phyloP scores from a whole-genome alignment of 2,797 vertebrate species.

The Hypotaenidia okinawae region DNA sequence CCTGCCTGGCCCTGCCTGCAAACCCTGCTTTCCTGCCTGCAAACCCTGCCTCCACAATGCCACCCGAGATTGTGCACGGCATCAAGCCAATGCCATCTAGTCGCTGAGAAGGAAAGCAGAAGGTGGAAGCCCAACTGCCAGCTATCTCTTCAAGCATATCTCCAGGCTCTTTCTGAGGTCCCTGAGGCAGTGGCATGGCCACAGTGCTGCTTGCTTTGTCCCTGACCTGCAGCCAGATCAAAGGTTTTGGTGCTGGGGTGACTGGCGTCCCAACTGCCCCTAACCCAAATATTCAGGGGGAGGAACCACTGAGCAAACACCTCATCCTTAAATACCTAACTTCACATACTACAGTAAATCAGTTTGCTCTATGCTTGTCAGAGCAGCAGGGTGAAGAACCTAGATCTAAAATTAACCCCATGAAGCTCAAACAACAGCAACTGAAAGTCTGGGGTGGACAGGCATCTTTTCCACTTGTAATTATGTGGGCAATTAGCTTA shows the following conservation, averaged over 20 bases:
- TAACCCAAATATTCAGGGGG: neutral
- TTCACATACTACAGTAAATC: neutral
- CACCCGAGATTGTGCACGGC: neutral
- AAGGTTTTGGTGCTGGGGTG: neutral
- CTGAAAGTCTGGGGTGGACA: neutral
- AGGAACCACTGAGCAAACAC: neutral
- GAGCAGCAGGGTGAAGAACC: neutral
- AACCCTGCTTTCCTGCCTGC: neutral
- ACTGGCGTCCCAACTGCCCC: neutral
- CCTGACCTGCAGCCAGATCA: neutral
- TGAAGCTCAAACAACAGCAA: neutral
- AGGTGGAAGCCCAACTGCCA: neutral
- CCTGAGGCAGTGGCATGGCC: rapidly evolving
- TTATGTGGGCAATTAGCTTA: neutral
- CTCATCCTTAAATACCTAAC: neutral
- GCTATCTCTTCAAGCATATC: neutral
- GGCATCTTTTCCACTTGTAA: neutral
- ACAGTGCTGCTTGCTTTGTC: neutral
- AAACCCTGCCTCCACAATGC: neutral
- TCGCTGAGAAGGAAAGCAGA: neutral
- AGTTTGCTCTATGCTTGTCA: neutral
- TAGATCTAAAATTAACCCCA: conserved; percentile 8
- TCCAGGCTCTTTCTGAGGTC: neutral
- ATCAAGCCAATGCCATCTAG: neutral
- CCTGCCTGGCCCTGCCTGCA: neutral